Evolutionary conservation across 2,797 vertebrate species (phyloP), one percentile per base, ranked within the genome.

Genomic region (Notoglanidium macrostoma): DNA sequence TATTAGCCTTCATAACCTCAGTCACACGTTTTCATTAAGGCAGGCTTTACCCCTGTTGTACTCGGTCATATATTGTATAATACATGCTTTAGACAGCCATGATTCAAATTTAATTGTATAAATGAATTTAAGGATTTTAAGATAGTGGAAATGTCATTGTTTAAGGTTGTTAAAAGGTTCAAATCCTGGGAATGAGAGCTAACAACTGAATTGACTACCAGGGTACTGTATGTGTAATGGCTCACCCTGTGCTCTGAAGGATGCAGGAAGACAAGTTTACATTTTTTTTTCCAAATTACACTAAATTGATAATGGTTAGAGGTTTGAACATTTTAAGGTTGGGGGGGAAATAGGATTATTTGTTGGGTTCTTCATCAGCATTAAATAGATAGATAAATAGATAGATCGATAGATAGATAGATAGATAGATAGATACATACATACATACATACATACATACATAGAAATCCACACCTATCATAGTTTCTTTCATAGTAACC

Each of bases 1-100:
- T 80, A 79, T 59, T 59, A 40, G 55, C 77, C 55, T 79, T 79
- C 76, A 79, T 79, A 79, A 57, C 29, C 76, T 55, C n/a, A 55
- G n/a, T 40, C 54, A 79, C 17, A 55, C 76, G 35, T 79, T 79
- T 79, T 83, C 59, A 67, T 67, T 67, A 65, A 65, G 40, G 46
- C 61, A 67, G 80, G 23, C 61, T 83, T 46, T 83, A n/a, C 3
- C 61, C 61, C 61, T 67, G 29, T 57, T 79, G 54, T 40, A 55
- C 29, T 35, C 51, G 35, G 77, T 80, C 77, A 44, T 80, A 80
- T 26, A 80, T 35, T 80, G 57, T 63, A 80, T 80, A 61, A 61
- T 80, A 26, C 40, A 3, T 44, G 57, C 11, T 46, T 61, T 40
- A 59, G 19, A 40, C 32, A 59, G 32, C 54, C 32, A 59, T 59